A percentile compares a stretch with the other conserved stretches of the same genome.
Conservation (phyloP, 2,113 vertebrate genomes). For the Megaceryle maxima region DNA sequence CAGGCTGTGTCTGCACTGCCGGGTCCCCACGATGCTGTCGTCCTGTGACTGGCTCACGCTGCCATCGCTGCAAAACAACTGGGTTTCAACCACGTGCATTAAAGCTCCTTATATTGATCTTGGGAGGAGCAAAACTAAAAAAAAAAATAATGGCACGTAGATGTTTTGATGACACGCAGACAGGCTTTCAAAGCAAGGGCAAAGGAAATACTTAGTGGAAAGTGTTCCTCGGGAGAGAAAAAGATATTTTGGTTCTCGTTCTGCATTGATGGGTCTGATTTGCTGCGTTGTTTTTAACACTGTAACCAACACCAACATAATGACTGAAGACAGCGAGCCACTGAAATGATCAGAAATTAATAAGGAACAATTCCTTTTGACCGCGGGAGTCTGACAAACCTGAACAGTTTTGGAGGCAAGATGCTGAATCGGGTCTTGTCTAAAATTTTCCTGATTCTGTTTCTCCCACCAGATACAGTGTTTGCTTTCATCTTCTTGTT, state of each 20-base stretch:
- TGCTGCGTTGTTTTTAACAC: neutral
- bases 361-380: neutral
- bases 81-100: neutral
- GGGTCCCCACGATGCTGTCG: slow-evolving; percentile 95
- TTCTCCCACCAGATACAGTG: slow-evolving; percentile 92
- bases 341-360: neutral
- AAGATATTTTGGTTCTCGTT: neutral
- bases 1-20: slow-evolving; percentile 92
- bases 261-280: neutral
- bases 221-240: rapidly evolving
- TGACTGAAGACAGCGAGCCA: neutral
- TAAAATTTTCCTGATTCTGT: slow-evolving; percentile 95
- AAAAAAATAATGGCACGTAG: neutral
- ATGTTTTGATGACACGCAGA: neutral
- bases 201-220: neutral
- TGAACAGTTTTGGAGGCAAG: slow-evolving; percentile 94
- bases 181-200: neutral
- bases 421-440: slow-evolving; percentile 97
- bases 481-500: slow-evolving; percentile 95
- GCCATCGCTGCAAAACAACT: slow-evolving; percentile 82
- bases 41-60: slow-evolving; percentile 94
- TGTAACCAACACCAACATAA: neutral
- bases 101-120: neutral
- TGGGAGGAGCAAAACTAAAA: neutral
- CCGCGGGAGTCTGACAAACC: slow-evolving; percentile 72